These are phyloP conservation scores for Papilio polytes DNA, from an alignment of 1,140 invertebrate genomes.

Conservation along the genomic window DNA sequence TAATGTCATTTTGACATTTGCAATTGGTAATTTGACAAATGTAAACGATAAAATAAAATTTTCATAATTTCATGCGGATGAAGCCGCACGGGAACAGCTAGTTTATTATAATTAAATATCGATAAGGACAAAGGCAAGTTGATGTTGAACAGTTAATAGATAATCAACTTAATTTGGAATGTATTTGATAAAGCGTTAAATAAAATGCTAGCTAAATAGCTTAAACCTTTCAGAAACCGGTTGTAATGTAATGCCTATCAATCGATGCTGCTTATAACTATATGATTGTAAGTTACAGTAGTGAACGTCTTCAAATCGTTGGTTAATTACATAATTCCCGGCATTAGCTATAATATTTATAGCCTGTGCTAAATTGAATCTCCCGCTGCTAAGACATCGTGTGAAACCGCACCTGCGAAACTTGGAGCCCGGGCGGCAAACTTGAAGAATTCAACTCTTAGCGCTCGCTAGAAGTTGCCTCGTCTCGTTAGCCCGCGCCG, in stretches of 20 bases:
- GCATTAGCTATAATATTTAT: constrained; percentile 19
- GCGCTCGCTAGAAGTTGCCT: constrained; percentile 67
- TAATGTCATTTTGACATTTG: too few relatives aligned
- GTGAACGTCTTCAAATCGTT: background rate
- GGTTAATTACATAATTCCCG: constrained; percentile 8
- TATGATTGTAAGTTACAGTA: background rate
- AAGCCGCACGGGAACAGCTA: too few relatives aligned
- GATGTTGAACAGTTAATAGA: too few relatives aligned
- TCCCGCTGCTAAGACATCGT: constrained; percentile 52
- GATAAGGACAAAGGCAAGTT: too few relatives aligned
- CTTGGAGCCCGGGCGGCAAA: constrained; percentile 54
- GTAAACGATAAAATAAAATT: too few relatives aligned
- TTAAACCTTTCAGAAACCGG: background rate
- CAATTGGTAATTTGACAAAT: too few relatives aligned
- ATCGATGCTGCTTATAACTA: background rate
- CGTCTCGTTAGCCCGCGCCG: constrained; percentile 70
- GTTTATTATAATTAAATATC: too few relatives aligned
- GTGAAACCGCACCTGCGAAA: constrained; percentile 68
- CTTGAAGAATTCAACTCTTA: constrained; percentile 75
- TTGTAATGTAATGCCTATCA: background rate
- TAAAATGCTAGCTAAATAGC: background rate
- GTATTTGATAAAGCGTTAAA: background rate
- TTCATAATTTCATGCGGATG: too few relatives aligned
- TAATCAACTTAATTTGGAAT: background rate
- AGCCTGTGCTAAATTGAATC: constrained; percentile 62